phyloP scores from a whole-genome alignment of 2,888 invertebrate species.

The Parnassius smintheus region DNA sequence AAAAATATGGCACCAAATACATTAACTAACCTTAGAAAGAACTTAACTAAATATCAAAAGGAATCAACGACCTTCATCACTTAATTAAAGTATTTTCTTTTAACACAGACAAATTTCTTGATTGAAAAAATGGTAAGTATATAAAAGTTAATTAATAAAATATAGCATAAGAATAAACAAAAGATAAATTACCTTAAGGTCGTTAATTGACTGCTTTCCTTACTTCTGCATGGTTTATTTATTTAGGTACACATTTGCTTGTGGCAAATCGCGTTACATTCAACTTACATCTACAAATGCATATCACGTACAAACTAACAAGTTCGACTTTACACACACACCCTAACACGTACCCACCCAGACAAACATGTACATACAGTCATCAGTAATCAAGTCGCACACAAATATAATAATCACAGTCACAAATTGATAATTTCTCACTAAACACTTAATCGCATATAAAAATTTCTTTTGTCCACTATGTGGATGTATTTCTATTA shows the following conservation, averaged over 20 bases:
- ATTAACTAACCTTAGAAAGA: background rate
- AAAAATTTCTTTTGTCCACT: background rate
- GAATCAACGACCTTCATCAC: no score
- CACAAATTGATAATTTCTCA: slow-evolving; percentile 35
- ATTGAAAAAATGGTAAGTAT: no score
- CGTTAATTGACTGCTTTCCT: no score
- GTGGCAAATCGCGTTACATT: background rate
- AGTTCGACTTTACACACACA: slow-evolving; percentile 16
- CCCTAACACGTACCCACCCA: slow-evolving; percentile 28
- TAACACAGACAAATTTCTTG: no score
- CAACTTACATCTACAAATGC: slow-evolving; percentile 15
- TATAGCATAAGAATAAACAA: no score
- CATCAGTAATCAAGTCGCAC: slow-evolving; percentile 3
- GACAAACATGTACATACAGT: slow-evolving; percentile 28
- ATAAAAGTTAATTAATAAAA: no score
- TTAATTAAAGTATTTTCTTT: no score
- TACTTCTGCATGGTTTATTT: no score
- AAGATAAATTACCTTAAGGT: no score
- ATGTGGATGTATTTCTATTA: background rate
- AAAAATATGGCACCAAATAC: background rate
- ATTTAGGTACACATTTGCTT: background rate
- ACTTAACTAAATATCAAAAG: background rate
- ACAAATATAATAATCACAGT: slow-evolving; percentile 21
- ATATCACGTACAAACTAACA: slow-evolving; percentile 18
- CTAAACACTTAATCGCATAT: background rate